Conservation (phyloP, 2,888 invertebrate species). For the Synergus japonicus region DNA sequence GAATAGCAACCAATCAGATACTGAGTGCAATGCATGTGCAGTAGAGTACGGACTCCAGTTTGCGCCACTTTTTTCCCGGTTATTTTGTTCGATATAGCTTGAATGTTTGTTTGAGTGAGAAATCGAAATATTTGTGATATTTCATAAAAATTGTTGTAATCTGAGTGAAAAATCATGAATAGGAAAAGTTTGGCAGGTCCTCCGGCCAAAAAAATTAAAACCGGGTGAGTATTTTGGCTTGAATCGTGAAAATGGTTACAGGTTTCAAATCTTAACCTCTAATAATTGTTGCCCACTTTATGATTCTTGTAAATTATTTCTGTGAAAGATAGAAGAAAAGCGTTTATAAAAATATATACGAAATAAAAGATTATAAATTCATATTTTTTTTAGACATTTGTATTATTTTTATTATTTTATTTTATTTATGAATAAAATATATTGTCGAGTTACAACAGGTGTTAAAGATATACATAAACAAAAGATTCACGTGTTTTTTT, state of each 20-base stretch:
- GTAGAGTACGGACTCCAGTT: too few relatives aligned
- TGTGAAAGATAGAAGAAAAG: too few relatives aligned
- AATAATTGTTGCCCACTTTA: neutral
- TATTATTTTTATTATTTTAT: too few relatives aligned
- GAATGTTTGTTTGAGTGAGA: neutral
- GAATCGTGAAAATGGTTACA: neutral
- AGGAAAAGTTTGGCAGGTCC: conserved; percentile 42
- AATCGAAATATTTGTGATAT: neutral
- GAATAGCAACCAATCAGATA: too few relatives aligned
- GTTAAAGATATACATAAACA: too few relatives aligned
- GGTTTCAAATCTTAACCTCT: conserved; percentile 40
- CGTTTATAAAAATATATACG: neutral
- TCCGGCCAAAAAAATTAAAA: conserved; percentile 46
- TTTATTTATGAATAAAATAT: too few relatives aligned
- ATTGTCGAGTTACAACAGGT: too few relatives aligned
- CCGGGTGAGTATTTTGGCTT: conserved; percentile 29
- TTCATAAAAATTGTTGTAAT: neutral
- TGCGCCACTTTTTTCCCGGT: neutral
- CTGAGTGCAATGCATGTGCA: too few relatives aligned
- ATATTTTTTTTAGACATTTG: too few relatives aligned
- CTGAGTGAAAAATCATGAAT: conserved; percentile 41
- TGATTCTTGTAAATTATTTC: neutral
- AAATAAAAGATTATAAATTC: neutral
- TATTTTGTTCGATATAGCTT: neutral
- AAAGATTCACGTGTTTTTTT: neutral